Evolutionary conservation across 1,140 invertebrate species (phyloP).

Genomic region (Telenomus remus): DNA sequence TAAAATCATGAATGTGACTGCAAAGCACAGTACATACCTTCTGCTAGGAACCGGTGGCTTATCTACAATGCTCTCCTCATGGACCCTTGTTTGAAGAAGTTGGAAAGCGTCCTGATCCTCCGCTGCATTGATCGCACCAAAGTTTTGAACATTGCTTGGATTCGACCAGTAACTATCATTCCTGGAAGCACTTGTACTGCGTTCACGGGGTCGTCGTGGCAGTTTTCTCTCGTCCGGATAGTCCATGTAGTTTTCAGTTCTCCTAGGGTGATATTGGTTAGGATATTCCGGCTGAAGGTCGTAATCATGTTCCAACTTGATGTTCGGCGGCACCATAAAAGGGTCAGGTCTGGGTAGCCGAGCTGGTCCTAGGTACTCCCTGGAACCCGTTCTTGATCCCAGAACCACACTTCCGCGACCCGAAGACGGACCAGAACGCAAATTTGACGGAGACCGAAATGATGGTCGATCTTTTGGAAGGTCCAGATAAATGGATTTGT

Average conservation of each 20-base stretch:
- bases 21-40: conserved; percentile 59
- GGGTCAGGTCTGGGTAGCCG: conserved; percentile 62
- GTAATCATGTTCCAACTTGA: conserved; percentile 69
- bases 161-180: conserved; percentile 66
- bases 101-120: conserved; percentile 69
- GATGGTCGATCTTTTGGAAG: conserved; percentile 60
- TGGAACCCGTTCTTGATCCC: conserved; percentile 35
- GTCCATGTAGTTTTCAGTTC: conserved; percentile 22
- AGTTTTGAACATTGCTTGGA: conserved; percentile 63
- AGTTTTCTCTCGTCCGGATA: conserved; percentile 29
- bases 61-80: conserved; percentile 64
- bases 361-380: conserved; percentile 53
- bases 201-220: conserved; percentile 54
- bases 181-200: conserved; percentile 62
- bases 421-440: conserved; percentile 56
- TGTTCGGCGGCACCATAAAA: conserved; percentile 64
- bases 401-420: conserved; percentile 38
- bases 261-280: conserved; percentile 63
- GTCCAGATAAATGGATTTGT: conserved; percentile 70
- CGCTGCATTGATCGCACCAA: conserved; percentile 57
- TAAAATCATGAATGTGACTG: too few relatives aligned
- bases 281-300: conserved; percentile 76
- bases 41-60: conserved; percentile 64
- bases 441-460: conserved; percentile 57
- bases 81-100: conserved; percentile 64